Percentiles rank a stretch among this genome's conserved stretches.
These are phyloP conservation scores for Poecilia gillii DNA, from an alignment of 2,797 vertebrate species.

Conservation along the genomic window DNA sequence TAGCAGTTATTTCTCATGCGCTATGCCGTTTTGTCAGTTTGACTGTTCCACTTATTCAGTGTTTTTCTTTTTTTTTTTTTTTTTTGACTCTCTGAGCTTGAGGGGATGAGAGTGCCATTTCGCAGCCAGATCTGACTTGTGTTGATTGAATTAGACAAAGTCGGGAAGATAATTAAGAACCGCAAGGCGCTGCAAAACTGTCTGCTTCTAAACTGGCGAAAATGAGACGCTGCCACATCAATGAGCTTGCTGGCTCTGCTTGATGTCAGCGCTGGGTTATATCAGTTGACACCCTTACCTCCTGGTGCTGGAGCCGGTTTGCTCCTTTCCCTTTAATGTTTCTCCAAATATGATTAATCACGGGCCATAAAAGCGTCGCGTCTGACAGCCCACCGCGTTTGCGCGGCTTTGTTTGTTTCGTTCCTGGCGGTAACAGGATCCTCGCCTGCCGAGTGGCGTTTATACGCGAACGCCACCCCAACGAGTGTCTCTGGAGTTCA, in stretches of 20 bases:
- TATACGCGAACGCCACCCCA: slow-evolving; percentile 57
- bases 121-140: slow-evolving; percentile 82
- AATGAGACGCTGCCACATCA: slow-evolving; percentile 84
- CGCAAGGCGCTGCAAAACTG: slow-evolving; percentile 84
- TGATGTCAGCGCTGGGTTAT: slow-evolving; percentile 78
- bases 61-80: slow-evolving; percentile 31
- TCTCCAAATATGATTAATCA: slow-evolving; percentile 82
- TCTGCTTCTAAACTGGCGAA: slow-evolving; percentile 82
- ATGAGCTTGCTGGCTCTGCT: slow-evolving; percentile 76
- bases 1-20: slow-evolving; percentile 76
- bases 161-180: slow-evolving; percentile 85
- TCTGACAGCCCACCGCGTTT: slow-evolving; percentile 71
- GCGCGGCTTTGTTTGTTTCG: slow-evolving; percentile 77
- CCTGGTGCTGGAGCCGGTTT: slow-evolving; percentile 73
- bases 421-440: slow-evolving; percentile 66
- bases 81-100: slow-evolving; percentile 77
- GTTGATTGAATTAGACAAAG: slow-evolving; percentile 88
- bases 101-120: slow-evolving; percentile 80
- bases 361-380: slow-evolving; percentile 62
- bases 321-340: slow-evolving; percentile 80
- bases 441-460: slow-evolving; percentile 72
- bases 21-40: slow-evolving; percentile 80
- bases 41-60: slow-evolving; percentile 80
- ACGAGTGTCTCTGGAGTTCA: slow-evolving; percentile 62
- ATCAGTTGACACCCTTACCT: slow-evolving; percentile 80